phyloP scores from a whole-genome alignment of 2,113 vertebrate genomes.

The Lagopus leucura region DNA sequence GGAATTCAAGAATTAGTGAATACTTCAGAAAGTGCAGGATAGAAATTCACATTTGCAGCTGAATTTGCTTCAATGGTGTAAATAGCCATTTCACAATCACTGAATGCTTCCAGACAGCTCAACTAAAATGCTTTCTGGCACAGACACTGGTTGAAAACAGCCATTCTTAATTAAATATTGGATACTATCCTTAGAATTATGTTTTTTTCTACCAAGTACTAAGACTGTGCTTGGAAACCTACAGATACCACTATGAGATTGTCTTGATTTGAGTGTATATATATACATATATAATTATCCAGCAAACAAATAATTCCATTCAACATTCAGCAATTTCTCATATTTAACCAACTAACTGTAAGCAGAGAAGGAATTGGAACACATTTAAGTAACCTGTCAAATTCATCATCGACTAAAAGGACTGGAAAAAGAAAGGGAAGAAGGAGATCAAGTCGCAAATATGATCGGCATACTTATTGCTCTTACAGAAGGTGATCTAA shows the following conservation, averaged over 20 bases:
- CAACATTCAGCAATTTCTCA: not conserved
- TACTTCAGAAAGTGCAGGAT: not conserved
- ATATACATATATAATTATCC: not conserved
- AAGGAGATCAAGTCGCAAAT: not conserved
- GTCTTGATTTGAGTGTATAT: not conserved
- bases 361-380: fast-evolving
- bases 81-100: constrained; percentile 10
- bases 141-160: not conserved
- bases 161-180: not conserved
- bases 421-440: not conserved
- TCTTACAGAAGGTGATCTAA: not conserved
- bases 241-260: not conserved
- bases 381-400: not conserved
- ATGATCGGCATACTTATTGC: not conserved
- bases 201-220: not conserved
- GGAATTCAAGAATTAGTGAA: constrained; percentile 1
- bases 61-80: not conserved
- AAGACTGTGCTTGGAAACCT: not conserved
- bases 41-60: constrained; percentile 15
- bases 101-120: constrained; percentile 32
- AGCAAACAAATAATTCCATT: not conserved
- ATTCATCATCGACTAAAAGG: not conserved
- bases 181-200: not conserved
- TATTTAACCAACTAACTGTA: not conserved
- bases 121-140: not conserved